These are phyloP conservation scores for Rhyacophila evoluta DNA, from an alignment of 2,888 invertebrate genomes.

Conservation along the genomic window DNA sequence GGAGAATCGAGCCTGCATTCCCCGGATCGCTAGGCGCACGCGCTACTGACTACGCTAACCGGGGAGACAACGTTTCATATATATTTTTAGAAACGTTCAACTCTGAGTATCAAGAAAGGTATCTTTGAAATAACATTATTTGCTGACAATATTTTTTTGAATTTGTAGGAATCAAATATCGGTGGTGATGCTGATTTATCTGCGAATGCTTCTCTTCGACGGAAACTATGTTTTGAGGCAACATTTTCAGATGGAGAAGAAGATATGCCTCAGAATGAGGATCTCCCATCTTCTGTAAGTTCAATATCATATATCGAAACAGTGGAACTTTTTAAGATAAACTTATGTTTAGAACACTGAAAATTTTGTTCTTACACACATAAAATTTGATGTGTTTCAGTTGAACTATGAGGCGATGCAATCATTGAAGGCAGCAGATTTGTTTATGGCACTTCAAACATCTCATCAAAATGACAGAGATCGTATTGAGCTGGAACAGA, in stretches of 20 bases:
- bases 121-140: neutral
- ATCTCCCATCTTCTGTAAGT: neutral
- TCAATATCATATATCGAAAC: too few relatives aligned
- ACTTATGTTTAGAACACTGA: too few relatives aligned
- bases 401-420: neutral
- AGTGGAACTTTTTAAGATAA: too few relatives aligned
- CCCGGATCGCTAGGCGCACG: too few relatives aligned
- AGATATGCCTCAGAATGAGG: conserved; percentile 34
- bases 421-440: neutral
- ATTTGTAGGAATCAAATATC: conserved; percentile 38
- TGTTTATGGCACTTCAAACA: neutral
- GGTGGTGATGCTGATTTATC: conserved; percentile 60
- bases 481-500: neutral
- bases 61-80: too few relatives aligned
- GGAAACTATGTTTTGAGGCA: conserved; percentile 66
- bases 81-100: too few relatives aligned
- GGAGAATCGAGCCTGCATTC: too few relatives aligned
- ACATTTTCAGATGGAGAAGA: conserved; percentile 66
- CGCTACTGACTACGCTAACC: too few relatives aligned
- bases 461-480: neutral
- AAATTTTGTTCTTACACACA: too few relatives aligned
- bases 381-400: too few relatives aligned
- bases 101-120: too few relatives aligned
- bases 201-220: conserved; percentile 65
- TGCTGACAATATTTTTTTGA: neutral